Conservation (phyloP, 2,797 vertebrate genomes). For the Brachymystax lenok region DNA sequence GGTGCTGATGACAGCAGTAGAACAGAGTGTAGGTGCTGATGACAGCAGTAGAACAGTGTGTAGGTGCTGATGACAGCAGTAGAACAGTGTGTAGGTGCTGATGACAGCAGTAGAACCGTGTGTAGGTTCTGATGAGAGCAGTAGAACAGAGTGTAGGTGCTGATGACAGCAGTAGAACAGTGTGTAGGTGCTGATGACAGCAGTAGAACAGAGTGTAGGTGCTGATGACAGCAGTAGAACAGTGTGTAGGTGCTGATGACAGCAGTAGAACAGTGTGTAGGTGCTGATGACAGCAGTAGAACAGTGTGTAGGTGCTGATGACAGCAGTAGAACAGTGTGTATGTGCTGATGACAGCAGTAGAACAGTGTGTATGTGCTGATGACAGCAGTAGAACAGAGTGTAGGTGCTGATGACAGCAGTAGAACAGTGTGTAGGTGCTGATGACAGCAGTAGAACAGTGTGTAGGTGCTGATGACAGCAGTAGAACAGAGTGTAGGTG, state of each 20-base stretch:
- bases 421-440: slow-evolving; percentile 12
- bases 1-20: slow-evolving; percentile 30
- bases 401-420: too few species aligned
- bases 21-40: too few species aligned
- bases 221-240: background rate
- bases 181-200: background rate
- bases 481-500: too few species aligned
- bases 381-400: background rate
- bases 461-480: background rate
- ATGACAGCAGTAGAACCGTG: background rate
- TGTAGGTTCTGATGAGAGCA: too few species aligned
- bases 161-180: slow-evolving; percentile 24
- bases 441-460: slow-evolving; percentile 16
- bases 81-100: slow-evolving; percentile 15
- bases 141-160: background rate
- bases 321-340: background rate
- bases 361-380: too few species aligned
- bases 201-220: too few species aligned
- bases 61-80: too few species aligned
- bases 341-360: slow-evolving; percentile 31
- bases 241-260: slow-evolving; percentile 23
- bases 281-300: background rate
- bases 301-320: too few species aligned
- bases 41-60: background rate
- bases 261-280: background rate